Conservation (phyloP, 2,888 invertebrate species). For the Cyclophora albipunctata region DNA sequence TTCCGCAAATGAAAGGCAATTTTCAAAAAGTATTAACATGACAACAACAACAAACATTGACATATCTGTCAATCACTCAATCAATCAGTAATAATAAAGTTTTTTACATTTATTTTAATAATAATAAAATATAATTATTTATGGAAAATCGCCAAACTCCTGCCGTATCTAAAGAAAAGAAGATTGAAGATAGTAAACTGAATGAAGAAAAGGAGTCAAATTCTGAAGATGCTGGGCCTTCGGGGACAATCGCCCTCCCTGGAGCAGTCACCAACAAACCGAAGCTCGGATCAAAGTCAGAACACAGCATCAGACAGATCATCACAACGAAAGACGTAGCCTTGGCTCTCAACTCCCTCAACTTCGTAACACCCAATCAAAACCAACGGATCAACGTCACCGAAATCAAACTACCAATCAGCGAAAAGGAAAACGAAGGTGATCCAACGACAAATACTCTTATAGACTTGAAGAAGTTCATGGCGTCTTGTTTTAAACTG, state of each 20-base stretch:
- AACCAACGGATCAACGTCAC: conserved; percentile 30
- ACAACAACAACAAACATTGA: conserved; percentile 4
- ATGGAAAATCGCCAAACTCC: conserved; percentile 52
- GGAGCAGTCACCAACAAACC: conserved; percentile 41
- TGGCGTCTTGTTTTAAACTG: conserved; percentile 56
- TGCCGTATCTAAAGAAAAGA: conserved; percentile 31
- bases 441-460: conserved; percentile 37
- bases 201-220: conserved; percentile 12
- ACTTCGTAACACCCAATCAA: conserved; percentile 34
- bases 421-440: conserved; percentile 27
- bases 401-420: conserved; percentile 44
- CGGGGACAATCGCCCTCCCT: conserved; percentile 40
- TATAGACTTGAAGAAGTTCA: conserved; percentile 53
- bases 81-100: conserved; percentile 4
- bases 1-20: too few relatives aligned
- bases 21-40: not conserved
- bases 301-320: conserved; percentile 54
- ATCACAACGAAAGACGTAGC: conserved; percentile 55
- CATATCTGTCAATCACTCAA: conserved; percentile 11
- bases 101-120: conserved; percentile 28
- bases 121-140: conserved; percentile 46
- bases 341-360: conserved; percentile 52
- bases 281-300: conserved; percentile 59
- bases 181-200: conserved; percentile 25
- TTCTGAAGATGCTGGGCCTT: conserved; percentile 54